Base-by-base conservation (phyloP, 2,113 vertebrate species). In the Pterocles orientalis region DNA sequence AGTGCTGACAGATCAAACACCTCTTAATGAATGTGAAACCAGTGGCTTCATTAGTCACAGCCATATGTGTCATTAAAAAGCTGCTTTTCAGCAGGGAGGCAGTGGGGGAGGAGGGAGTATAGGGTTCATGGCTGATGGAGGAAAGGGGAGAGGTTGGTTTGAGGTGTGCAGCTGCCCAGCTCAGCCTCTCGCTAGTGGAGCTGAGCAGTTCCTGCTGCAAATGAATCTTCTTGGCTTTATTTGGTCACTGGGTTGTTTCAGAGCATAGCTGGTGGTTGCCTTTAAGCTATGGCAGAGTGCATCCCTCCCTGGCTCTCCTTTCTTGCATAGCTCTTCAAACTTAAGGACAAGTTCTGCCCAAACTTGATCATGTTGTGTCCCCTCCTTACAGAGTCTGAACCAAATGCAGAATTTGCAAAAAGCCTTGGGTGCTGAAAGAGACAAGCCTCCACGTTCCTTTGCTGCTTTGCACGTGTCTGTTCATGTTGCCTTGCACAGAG, bases 171-270 rank as follows among this genome's bases (percentile, higher is more conserved):
- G n/a, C 48, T 69, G 48, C 78, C 69, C 45, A n/a, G 54, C 47
- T 34, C 31, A 62, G 69, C 71, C 57, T 33, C n/a, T 41, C 3
- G 0, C 19, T 1, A 9, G n/a, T 1, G 29, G 8, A n/a, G 21
- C 12, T 23, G 31, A 54, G 57, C 75, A 33, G 34, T 0, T 86
- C 18, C 18, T 91, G 65, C 58, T 70, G 45, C 45, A 71, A 33
- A 45, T 47, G 9, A 23, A 8, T 12, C 31, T 47, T 13, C 2
- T 3, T 70, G 60, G 34, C 10, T 86, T 53, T 18, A 2, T 41
- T 43, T 25, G 24, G 23, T 62, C 18, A 7, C 15, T 18, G 31
- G 3, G 2, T 2, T 43, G 6, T 20, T 75, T 19, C 24, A 47
- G 51, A 53, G 41, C 26, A 24, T 21, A 34, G 68, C 39, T 86